Evolutionary conservation across 1,140 invertebrate genomes (phyloP), one percentile per base, ranked within the genome.

Genomic region (Achatina immaculata): DNA sequence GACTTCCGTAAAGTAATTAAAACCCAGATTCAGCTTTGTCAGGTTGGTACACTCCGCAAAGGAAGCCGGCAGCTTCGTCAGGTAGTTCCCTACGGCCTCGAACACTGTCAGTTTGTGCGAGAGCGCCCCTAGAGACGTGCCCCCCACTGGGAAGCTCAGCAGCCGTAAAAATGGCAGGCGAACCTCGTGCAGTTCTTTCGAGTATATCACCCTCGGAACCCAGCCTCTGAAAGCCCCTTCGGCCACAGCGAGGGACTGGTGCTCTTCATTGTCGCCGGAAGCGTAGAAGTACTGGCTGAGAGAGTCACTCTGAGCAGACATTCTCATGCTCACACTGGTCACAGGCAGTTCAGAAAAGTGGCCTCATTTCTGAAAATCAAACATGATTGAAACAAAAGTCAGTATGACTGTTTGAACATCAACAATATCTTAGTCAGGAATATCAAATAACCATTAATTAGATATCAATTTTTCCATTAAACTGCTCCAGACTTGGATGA

Each of bases 181-280:
- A 31, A 90, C 82, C 36, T 86, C 81, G 7, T 85, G 80, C 31
- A 88, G 78, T 0, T 84, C 78, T 76, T 86, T 86, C 16, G 84
- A 83, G 80, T 88, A 90, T 36, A 90, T 72, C 55, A 81, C 80
- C 42, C 85, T 79, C 21, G 89, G 89, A 6, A 90, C 82, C 89
- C 89, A 90, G 45, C 89, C 88, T 65, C 88, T 88, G 81, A 84
- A 90, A 11, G 86, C 82, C n/a, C 89, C 89, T 62, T 88, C 89
- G 14, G 88, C 88, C 16, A 90, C 84, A n/a, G 55, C n/a, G 40
- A 89, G 80, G 2, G 80, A 73, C 58, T 80, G 76, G 55, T 80
- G 76, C 3, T 71, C 28, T 2, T 84, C 85, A 55, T 86, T 83
- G 1, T 68, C 79, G 19, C 84, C 82, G 28, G 38, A 78, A 24